Evolutionary conservation across 1,140 invertebrate genomes (phyloP).

Genomic region (Cherax quadricarinatus): DNA sequence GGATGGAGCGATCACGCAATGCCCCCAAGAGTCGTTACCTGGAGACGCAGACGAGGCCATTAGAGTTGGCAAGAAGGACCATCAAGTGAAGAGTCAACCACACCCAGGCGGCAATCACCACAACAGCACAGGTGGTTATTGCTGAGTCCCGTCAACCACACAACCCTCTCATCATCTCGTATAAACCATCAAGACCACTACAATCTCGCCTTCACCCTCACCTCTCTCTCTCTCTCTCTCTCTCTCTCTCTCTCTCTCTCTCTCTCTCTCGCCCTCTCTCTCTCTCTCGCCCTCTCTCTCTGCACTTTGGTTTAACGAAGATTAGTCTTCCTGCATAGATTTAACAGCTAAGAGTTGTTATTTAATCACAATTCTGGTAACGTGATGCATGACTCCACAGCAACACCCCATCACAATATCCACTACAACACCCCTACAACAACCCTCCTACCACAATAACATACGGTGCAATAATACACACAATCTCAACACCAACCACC

Average conservation of each 20-base stretch:
- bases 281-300: not conserved
- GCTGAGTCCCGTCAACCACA: not conserved
- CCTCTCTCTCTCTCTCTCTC: not conserved
- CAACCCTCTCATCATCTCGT: conserved; percentile 7
- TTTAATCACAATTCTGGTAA: too few relatives aligned
- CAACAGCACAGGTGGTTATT: not conserved
- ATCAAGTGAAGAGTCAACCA: not conserved
- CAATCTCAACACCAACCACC: not conserved
- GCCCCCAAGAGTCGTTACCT: too few relatives aligned
- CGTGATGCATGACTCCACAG: too few relatives aligned
- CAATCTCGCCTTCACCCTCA: not conserved
- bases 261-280: not conserved
- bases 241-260: not conserved
- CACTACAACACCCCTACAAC: too few relatives aligned
- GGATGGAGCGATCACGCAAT: too few relatives aligned
- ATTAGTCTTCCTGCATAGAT: too few relatives aligned
- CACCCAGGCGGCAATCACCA: not conserved
- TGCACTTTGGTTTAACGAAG: not conserved
- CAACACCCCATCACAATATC: not conserved
- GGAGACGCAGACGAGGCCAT: not conserved
- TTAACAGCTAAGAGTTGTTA: too few relatives aligned
- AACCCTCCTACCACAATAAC: not conserved
- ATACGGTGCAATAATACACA: not conserved
- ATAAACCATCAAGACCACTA: not conserved
- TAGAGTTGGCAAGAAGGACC: not conserved